Evolutionary conservation across 2,888 invertebrate genomes (phyloP).

Genomic region (Nephrotoma guestfalica): DNA sequence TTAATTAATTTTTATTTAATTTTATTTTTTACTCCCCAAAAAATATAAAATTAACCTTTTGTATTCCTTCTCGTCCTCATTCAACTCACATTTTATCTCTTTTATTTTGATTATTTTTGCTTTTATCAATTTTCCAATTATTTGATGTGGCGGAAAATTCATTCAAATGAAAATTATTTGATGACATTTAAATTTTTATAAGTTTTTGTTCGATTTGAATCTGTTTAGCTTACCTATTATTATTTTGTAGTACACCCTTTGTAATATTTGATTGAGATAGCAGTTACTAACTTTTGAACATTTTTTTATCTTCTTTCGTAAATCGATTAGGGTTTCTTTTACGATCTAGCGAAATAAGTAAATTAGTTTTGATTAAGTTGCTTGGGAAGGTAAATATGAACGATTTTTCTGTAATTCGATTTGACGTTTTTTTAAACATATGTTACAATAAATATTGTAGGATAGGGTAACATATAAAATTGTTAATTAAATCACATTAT

Average conservation of each 20-base stretch:
- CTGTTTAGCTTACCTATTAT: background rate
- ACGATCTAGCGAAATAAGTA: background rate
- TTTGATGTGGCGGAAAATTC: background rate
- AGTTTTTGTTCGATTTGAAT: background rate
- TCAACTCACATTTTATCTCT: background rate
- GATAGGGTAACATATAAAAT: too few species aligned
- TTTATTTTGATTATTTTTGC: background rate
- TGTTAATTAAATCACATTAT: too few species aligned
- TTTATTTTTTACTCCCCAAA: background rate
- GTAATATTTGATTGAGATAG: background rate
- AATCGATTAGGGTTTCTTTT: background rate
- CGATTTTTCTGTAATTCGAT: background rate
- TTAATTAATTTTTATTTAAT: background rate
- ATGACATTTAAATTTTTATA: background rate
- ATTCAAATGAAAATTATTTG: background rate
- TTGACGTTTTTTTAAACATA: background rate
- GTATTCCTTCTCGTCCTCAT: background rate
- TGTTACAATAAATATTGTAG: background rate
- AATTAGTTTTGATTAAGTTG: background rate
- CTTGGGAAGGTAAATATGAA: background rate
- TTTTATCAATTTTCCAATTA: background rate
- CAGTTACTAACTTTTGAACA: background rate
- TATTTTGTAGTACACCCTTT: background rate
- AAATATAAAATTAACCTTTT: background rate
- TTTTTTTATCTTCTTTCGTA: background rate